Evolutionary conservation across 2,797 vertebrate species (phyloP).

Genomic region (Heliangelus exortis): DNA sequence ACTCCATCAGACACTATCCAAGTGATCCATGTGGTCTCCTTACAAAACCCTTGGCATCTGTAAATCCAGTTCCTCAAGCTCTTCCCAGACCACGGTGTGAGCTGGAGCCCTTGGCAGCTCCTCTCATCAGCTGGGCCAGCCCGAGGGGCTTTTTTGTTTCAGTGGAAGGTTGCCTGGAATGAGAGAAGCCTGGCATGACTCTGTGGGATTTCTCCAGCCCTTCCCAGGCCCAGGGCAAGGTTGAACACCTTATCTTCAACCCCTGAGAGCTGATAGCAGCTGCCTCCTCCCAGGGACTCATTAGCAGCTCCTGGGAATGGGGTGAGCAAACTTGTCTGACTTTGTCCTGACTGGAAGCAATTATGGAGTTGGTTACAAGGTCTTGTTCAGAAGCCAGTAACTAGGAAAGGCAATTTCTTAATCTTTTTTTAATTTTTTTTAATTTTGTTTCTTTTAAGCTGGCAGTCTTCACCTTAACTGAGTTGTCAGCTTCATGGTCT

Average conservation of each 20-base stretch:
- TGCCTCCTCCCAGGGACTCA: neutral
- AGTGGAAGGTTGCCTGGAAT: too few species aligned
- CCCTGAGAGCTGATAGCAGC: neutral
- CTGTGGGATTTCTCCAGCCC: neutral
- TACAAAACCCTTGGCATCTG: neutral
- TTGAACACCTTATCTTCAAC: neutral
- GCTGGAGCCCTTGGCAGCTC: neutral
- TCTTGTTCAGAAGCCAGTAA: neutral
- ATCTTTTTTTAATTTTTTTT: neutral
- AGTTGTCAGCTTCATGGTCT: neutral
- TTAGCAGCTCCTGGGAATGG: neutral
- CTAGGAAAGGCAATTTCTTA: neutral
- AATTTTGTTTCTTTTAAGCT: neutral
- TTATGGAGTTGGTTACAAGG: neutral
- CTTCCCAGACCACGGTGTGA: neutral
- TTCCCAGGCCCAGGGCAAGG: accelerated
- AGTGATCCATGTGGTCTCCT: neutral
- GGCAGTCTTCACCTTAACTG: neutral
- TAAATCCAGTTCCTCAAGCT: neutral
- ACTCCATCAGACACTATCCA: accelerated
- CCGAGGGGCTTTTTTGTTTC: neutral
- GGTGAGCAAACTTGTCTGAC: neutral
- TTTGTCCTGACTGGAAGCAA: neutral
- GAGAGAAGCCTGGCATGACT: neutral
- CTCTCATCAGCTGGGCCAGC: neutral